Conservation (phyloP, 2,113 vertebrate species). For the Sceloporus tristichus region DNA sequence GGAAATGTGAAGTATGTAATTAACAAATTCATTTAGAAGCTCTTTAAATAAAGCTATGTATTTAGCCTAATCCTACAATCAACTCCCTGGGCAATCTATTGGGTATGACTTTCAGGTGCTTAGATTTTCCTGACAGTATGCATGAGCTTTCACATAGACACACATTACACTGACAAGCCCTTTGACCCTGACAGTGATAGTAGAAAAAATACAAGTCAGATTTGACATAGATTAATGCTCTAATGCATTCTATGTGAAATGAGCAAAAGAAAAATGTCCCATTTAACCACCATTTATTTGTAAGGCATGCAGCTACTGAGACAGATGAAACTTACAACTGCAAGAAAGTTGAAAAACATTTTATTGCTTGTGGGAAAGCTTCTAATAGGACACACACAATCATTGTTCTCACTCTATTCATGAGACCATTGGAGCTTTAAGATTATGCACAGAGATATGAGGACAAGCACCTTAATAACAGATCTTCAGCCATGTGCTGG, state of each 20-base stretch:
- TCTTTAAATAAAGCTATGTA: neutral
- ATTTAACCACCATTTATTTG: neutral
- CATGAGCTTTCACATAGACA: neutral
- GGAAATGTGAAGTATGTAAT: neutral
- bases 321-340: constrained; percentile 1
- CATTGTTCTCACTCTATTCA: constrained; percentile 32
- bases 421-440: constrained; percentile 27
- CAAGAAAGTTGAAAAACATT: neutral
- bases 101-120: neutral
- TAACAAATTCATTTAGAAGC: neutral
- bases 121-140: neutral
- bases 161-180: constrained; percentile 6
- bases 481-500: constrained; percentile 42
- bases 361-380: constrained; percentile 31
- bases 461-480: constrained; percentile 46
- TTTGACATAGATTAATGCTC: neutral
- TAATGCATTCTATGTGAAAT: constrained; percentile 19
- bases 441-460: constrained; percentile 47
- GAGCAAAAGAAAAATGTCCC: neutral
- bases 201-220: neutral
- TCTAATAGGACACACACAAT: constrained; percentile 10
- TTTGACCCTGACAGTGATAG: neutral
- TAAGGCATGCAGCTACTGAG: constrained; percentile 15
- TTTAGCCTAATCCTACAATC: constrained; percentile 2
- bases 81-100: neutral